Evolutionary conservation across 2,888 invertebrate genomes (phyloP), one percentile per base, ranked within the genome.

Genomic region (Erynnis tages): DNA sequence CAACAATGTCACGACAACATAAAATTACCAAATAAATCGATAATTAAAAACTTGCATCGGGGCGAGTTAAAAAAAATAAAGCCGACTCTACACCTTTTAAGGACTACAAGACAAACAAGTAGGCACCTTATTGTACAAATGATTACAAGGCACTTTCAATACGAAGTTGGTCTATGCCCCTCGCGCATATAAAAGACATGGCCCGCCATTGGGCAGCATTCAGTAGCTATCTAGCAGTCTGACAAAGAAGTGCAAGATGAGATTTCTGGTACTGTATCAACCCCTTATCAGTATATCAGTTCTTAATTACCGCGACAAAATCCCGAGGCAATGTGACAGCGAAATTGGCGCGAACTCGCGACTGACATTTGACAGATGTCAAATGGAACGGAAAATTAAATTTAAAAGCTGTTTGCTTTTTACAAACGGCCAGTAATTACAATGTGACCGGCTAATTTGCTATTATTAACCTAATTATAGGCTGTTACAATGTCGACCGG

Each of bases 151-250:
- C 67, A 79, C 80, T 82, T 83, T 82, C 84, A 71, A 79, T 75
- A 76, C 57, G 67, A 62, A 55, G 48, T 55, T 57, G 61, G 65
- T 60, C 58, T 63, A 62, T 62, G 68, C 65, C 64, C 65, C 66
- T 65, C 58, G 59, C 59, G 52, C 62, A 73, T 88, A 88, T 88
- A 88, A 79, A 88, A 86, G 83, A 69, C 66, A 69, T 59, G 60
- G 62, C 62, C 58, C 57, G 53, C 61, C 58, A 59, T 61, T 60
- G 57, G 46, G 73, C 60, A 79, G 74, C 61, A 88, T 86, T 88
- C 88, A 88, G 88, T 88, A 88, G 88, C 88, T 84, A 73, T 76
- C 83, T 78, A 71, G 88, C 79, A 88, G 88, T 88, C 88, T 76
- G 70, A 76, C 68, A 65, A 71, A 79, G 88, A 88, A 88, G 86